A percentile compares a stretch with the other conserved stretches of the same genome.
These are phyloP conservation scores for Nasonovia ribisnigri DNA, from an alignment of 2,888 invertebrate species.

Conservation along the genomic window DNA sequence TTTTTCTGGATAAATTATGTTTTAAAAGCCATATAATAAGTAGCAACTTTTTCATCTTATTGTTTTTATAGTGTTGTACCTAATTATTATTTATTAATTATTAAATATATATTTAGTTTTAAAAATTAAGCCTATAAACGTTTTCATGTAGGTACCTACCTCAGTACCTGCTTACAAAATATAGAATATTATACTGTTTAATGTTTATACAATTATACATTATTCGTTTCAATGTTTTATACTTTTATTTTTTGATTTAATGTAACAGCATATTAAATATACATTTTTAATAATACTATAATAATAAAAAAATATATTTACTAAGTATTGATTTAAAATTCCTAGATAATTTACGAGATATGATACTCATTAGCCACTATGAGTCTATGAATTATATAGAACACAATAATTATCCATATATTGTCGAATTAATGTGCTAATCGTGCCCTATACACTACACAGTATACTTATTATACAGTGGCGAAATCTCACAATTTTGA, in stretches of 20 bases:
- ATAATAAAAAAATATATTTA: not conserved
- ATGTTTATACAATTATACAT: not conserved
- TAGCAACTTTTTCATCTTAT: conserved; percentile 21
- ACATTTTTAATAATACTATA: conserved; percentile 16
- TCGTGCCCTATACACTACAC: not conserved
- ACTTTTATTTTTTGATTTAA: conserved; percentile 15
- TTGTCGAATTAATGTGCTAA: not conserved
- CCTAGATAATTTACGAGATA: not conserved
- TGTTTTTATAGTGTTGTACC: not conserved
- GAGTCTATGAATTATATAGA: not conserved
- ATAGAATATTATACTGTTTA: not conserved
- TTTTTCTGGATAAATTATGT: conserved; percentile 77
- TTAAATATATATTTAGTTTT: not conserved
- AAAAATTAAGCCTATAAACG: conserved; percentile 28
- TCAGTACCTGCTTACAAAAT: not conserved
- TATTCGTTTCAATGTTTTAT: not conserved
- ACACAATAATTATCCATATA: not conserved
- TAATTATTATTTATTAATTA: conserved; percentile 27
- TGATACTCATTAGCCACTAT: not conserved
- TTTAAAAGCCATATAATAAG: conserved; percentile 15
- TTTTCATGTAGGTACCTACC: conserved; percentile 17
- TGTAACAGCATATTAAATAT: conserved; percentile 13
- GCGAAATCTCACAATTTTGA: not conserved
- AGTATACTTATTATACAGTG: not conserved
- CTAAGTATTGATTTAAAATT: not conserved